Base-by-base conservation (phyloP, 2,113 vertebrate genomes). In the Numenius arquata region DNA sequence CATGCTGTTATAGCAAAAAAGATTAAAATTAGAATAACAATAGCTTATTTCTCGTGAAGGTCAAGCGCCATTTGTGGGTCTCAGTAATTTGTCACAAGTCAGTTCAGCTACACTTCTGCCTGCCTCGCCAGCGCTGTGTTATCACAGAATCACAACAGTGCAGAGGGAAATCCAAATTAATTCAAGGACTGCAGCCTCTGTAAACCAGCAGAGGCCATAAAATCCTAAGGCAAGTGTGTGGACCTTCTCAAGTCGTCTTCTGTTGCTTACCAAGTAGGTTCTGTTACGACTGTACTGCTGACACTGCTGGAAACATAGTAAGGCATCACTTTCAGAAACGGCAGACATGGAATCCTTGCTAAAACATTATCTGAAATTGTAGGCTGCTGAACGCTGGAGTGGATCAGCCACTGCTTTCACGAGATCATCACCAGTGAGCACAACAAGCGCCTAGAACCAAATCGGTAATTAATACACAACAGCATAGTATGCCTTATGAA, bases 291-390 rank as follows among this genome's bases (percentile, higher is more conserved):
- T 3, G 52, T 71, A 78, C 61, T 78, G 89, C 95, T 96, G 95
- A 94, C 92, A 56, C 59, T 84, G 72, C 79, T 92, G 68, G 79
- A 94, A 96, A 93, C 36, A 55, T 0, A 74, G 85, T 30, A 84
- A 92, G 83, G 85, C 82, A 89, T 78, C 85, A 18, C 79, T 93
- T 94, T 55, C 88, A 78, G 79, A 88, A 83, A 74, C 16, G 80
- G 86, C 83, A 80, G 87, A 73, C 22, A 1, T 32, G 25, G 73
- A 94, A 65, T 47, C 65, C 59, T 68, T 81, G 36, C 83, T 93
- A 78, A 86, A 93, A 81, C 61, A 36, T 48, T 21, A 74, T 59
- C 59, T 76, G 68, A 73, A 80, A 76, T 32, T 73, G 74, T 38
- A 89, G 36, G 48, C 36, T 92, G 85, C 78, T 79, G 62, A 76